A percentile compares a stretch with the other conserved stretches of the same genome.
Conservation (phyloP, 30 jellyfish, hydroid and myxozoan species). For the Chrysaora quinquecirrha region DNA sequence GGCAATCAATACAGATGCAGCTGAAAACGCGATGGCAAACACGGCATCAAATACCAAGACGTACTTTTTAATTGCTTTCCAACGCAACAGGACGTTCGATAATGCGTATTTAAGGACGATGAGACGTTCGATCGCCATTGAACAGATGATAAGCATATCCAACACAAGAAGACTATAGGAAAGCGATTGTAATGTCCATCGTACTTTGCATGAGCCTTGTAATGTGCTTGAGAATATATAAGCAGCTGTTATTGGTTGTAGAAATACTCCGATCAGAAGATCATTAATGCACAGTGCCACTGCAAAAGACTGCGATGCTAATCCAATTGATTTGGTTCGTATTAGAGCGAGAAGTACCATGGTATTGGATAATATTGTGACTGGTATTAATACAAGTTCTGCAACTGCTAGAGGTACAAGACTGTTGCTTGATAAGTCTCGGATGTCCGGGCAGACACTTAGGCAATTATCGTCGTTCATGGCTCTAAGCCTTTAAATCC, state of each 20-base stretch:
- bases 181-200: conserved; percentile 21
- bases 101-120: conserved; percentile 41
- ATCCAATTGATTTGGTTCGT: conserved; percentile 31
- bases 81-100: conserved; percentile 16
- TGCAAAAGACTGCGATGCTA: conserved; percentile 16
- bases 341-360: conserved; percentile 31
- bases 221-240: background rate
- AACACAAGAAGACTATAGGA: conserved; percentile 5
- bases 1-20: conserved; percentile 24
- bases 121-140: conserved; percentile 49
- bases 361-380: conserved; percentile 11
- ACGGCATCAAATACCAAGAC: conserved; percentile 6
- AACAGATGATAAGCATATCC: conserved; percentile 23
- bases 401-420: background rate
- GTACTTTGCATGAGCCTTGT: background rate
- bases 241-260: conserved; percentile 1
- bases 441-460: conserved; percentile 38
- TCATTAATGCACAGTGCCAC: conserved; percentile 48
- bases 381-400: background rate
- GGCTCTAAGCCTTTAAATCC: too few species aligned
- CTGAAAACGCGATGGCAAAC: background rate
- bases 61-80: conserved; percentile 27
- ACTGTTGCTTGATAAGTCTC: background rate
- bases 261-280: conserved; percentile 19
- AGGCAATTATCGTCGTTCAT: conserved; percentile 8